phyloP scores from a whole-genome alignment of 2,113 vertebrate species.

The Isichthys henryi region DNA sequence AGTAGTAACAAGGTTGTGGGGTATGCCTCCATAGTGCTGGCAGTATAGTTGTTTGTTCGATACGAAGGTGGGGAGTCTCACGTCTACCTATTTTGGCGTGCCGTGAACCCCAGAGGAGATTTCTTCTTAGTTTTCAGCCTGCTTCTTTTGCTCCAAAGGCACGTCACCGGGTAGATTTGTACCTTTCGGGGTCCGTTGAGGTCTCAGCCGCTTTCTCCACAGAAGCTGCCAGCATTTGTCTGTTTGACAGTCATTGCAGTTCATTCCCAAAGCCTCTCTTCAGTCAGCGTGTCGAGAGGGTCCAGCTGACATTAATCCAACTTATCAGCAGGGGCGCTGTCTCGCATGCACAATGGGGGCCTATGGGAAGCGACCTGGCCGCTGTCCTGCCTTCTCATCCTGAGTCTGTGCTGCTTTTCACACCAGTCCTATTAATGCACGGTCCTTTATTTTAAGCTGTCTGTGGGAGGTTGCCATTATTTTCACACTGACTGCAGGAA shows the following conservation, averaged over 20 bases:
- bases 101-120: background rate
- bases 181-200: background rate
- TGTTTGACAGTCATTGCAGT: background rate
- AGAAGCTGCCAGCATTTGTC: background rate
- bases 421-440: background rate
- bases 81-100: background rate
- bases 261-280: background rate
- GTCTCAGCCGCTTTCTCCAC: background rate
- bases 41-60: background rate
- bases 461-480: background rate
- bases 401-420: background rate
- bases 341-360: background rate
- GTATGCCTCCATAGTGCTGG: background rate
- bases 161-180: background rate
- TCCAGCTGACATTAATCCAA: slow-evolving; percentile 5
- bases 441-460: background rate
- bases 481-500: slow-evolving; percentile 2
- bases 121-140: background rate
- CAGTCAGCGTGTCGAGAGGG: background rate
- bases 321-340: background rate
- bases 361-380: background rate
- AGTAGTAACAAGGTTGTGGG: background rate
- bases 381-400: background rate
- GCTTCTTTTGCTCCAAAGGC: background rate
- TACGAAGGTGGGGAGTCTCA: background rate